A percentile compares a stretch with the other conserved stretches of the same genome.
Conservation (phyloP, 2,888 invertebrate genomes). For the Oligia strigilis region DNA sequence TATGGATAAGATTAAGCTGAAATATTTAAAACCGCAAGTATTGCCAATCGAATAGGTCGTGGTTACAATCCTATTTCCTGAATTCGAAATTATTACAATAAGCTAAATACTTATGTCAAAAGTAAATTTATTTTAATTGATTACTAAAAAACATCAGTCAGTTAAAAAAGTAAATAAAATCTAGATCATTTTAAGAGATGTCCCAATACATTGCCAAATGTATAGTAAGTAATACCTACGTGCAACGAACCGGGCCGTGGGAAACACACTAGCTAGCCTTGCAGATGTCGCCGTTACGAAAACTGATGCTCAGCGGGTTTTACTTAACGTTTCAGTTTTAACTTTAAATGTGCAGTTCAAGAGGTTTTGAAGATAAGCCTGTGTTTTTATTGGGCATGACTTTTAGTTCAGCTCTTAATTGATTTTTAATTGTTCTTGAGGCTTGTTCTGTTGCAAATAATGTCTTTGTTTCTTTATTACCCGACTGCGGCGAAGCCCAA, state of each 20-base stretch:
- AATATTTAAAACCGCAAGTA: not conserved
- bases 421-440: not conserved
- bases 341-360: not conserved
- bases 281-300: conserved; percentile 55
- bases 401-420: not conserved
- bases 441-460: not conserved
- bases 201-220: conserved; percentile 62
- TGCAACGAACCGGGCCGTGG: conserved; percentile 60
- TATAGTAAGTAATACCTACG: conserved; percentile 40
- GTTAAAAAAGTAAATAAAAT: conserved; percentile 37
- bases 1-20: not conserved
- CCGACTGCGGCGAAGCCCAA: no score
- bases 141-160: not conserved
- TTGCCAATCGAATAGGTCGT: not conserved
- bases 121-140: not conserved
- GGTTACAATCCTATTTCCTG: not conserved
- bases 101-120: not conserved
- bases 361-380: not conserved
- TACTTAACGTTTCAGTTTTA: conserved; percentile 15
- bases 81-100: not conserved
- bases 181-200: conserved; percentile 53
- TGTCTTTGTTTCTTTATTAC: not conserved
- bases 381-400: not conserved
- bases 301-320: conserved; percentile 45
- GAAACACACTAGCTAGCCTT: conserved; percentile 59